These are phyloP conservation scores for Florisuga fusca DNA, from an alignment of 2,797 vertebrate genomes.

Conservation along the genomic window DNA sequence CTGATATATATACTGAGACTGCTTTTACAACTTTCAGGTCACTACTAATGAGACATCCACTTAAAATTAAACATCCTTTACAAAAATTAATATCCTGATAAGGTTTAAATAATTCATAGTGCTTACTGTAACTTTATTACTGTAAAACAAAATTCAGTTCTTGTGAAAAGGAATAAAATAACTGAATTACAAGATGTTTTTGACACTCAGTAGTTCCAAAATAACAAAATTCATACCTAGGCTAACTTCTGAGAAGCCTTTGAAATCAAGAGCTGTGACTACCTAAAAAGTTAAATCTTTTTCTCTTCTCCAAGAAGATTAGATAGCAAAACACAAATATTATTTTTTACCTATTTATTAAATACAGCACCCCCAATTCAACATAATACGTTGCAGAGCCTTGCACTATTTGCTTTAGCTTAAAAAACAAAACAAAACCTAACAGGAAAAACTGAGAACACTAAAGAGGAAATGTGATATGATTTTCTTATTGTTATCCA, in stretches of 20 bases:
- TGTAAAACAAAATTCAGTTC: neutral
- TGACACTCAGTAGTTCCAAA: neutral
- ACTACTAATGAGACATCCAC: neutral
- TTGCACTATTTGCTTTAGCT: neutral
- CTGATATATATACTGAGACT: neutral
- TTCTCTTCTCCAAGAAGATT: neutral
- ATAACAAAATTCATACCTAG: neutral
- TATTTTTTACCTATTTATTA: neutral
- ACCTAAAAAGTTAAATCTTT: neutral
- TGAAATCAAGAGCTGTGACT: neutral
- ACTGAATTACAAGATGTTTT: neutral
- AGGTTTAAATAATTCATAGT: neutral
- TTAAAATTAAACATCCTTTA: neutral
- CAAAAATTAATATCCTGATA: neutral
- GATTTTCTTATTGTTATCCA: slow-evolving; percentile 41
- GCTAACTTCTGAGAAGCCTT: neutral
- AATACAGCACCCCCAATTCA: neutral
- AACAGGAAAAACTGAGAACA: neutral
- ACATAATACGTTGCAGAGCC: neutral
- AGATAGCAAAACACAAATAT: neutral
- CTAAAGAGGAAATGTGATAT: slow-evolving; percentile 7
- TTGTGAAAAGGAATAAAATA: neutral
- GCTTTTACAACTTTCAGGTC: neutral
- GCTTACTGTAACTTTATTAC: neutral
- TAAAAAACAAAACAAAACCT: neutral